Conservation (phyloP, 1,140 invertebrate species). For the Drosophila littoralis region DNA sequence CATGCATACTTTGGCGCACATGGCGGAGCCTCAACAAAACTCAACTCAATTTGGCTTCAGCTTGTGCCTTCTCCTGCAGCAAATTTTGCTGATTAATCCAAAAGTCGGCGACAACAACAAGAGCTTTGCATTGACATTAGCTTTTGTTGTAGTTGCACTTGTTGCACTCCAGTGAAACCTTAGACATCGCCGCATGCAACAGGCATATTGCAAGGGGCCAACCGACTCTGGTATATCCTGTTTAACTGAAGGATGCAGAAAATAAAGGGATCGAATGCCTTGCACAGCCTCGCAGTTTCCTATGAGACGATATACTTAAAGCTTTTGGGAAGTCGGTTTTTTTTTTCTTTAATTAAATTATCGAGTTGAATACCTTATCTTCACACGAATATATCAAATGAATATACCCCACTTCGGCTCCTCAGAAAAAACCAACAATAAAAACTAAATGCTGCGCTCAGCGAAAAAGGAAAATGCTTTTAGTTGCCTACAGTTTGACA, state of each 20-base stretch:
- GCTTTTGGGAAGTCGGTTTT: no score
- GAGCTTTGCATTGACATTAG: constrained; percentile 11
- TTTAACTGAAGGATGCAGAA: neutral
- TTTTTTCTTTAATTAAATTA: no score
- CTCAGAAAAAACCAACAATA: neutral
- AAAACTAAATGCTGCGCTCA: constrained; percentile 48
- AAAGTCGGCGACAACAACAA: constrained; percentile 32
- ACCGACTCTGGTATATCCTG: constrained; percentile 7
- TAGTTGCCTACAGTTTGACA: constrained; percentile 35
- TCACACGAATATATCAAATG: neutral
- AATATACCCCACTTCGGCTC: constrained; percentile 18
- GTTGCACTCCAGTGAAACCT: constrained; percentile 35
- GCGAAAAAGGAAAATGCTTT: constrained; percentile 27
- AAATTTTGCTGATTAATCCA: constrained; percentile 34
- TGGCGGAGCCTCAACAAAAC: constrained; percentile 18
- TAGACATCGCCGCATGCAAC: constrained; percentile 25
- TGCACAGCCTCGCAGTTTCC: no score
- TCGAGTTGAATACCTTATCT: neutral
- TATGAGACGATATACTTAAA: no score
- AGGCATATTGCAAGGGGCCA: neutral
- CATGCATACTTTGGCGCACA: neutral
- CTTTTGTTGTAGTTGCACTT: constrained; percentile 29
- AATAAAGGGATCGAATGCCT: no score
- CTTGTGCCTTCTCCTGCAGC: constrained; percentile 1
- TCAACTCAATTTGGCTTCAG: constrained; percentile 6